Conservation (phyloP, 2,888 invertebrate species). For the Acleris holmiana region DNA sequence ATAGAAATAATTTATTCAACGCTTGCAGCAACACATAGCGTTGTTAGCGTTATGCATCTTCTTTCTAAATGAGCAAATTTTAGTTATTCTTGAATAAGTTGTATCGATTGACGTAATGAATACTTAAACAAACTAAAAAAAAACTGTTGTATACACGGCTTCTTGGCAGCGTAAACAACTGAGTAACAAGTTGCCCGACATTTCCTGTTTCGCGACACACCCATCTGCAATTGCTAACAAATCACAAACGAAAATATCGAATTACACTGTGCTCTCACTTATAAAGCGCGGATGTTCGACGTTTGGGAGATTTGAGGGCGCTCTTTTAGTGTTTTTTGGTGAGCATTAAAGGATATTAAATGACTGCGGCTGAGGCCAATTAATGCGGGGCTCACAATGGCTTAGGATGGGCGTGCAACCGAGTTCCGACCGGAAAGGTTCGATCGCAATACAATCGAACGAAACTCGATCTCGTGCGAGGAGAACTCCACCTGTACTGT, state of each 20-base stretch:
- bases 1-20: too few species aligned
- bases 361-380: constrained; percentile 78
- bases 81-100: constrained; percentile 33
- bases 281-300: constrained; percentile 66
- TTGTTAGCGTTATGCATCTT: too few species aligned
- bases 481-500: constrained; percentile 68
- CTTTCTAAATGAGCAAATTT: too few species aligned
- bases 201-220: constrained; percentile 76
- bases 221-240: constrained; percentile 76
- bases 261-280: constrained; percentile 65
- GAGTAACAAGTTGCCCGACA: constrained; percentile 72
- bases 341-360: constrained; percentile 73
- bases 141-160: constrained; percentile 52
- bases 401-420: constrained; percentile 66
- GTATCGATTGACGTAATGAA: constrained; percentile 57
- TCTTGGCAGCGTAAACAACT: constrained; percentile 53
- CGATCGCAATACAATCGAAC: constrained; percentile 67
- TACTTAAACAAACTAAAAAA: constrained; percentile 50
- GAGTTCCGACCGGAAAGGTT: constrained; percentile 82
- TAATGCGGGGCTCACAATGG: constrained; percentile 67
- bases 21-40: too few species aligned
- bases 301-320: constrained; percentile 65
- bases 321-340: constrained; percentile 67
- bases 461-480: constrained; percentile 68
- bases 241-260: constrained; percentile 78